phyloP scores from a whole-genome alignment of 2,113 vertebrate species.

The Bungarus multicinctus region DNA sequence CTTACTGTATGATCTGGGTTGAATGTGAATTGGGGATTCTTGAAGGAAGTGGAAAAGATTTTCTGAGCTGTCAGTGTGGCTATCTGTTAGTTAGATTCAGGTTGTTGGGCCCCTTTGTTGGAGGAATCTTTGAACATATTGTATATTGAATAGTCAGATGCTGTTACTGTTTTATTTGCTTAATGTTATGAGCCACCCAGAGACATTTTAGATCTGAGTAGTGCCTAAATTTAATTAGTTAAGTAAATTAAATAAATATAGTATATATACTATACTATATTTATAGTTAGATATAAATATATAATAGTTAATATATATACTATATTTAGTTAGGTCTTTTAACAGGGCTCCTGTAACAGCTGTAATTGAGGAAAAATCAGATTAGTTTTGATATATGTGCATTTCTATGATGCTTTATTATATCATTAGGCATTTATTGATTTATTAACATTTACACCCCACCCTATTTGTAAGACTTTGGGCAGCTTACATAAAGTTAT shows the following conservation, averaged over 20 bases:
- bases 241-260: not conserved
- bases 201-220: not conserved
- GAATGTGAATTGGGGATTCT: not conserved
- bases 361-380: not conserved
- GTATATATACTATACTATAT: too few species aligned
- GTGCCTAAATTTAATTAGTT: not conserved
- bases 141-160: not conserved
- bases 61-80: not conserved
- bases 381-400: not conserved
- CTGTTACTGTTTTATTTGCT: not conserved
- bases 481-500: not conserved
- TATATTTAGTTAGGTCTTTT: not conserved
- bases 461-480: not conserved
- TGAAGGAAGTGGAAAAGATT: not conserved
- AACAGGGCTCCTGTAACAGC: not conserved
- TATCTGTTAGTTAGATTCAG: not conserved
- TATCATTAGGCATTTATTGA: not conserved
- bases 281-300: too few species aligned
- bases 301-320: too few species aligned
- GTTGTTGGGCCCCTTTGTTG: not conserved
- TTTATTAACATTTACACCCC: not conserved
- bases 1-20: not conserved
- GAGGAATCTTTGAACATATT: not conserved
- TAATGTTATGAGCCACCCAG: not conserved
- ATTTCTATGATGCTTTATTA: not conserved